A percentile compares a stretch with the other conserved stretches of the same genome.
Evolutionary conservation across 2,888 invertebrate genomes (phyloP).

Genomic region (Bombyx huttoni): DNA sequence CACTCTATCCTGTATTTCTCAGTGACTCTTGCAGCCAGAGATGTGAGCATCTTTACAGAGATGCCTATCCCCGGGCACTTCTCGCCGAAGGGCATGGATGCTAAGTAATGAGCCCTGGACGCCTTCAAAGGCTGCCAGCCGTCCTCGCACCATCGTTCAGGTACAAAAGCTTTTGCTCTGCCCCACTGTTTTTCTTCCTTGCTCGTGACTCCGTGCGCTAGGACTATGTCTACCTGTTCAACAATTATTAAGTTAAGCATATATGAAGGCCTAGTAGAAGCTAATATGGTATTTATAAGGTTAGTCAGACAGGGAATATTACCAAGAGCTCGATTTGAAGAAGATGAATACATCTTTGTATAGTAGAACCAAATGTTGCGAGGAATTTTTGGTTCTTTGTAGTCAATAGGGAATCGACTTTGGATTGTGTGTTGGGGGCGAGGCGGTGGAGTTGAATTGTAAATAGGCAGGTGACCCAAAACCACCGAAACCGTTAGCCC

Average conservation of each 20-base stretch:
- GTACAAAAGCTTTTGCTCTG: slow-evolving; percentile 48
- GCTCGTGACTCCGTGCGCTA: slow-evolving; percentile 54
- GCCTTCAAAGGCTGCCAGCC: slow-evolving; percentile 45
- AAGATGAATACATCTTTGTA: no score
- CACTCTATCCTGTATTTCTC: slow-evolving; percentile 57
- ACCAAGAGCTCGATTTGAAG: no score
- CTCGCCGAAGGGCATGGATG: slow-evolving; percentile 51
- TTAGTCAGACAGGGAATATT: no score
- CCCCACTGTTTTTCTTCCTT: slow-evolving; percentile 53
- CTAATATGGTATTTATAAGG: background rate
- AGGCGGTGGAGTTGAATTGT: no score
- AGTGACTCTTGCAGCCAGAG: slow-evolving; percentile 35
- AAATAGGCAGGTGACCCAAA: no score
- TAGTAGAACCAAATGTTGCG: no score
- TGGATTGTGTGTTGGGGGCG: no score
- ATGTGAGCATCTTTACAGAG: slow-evolving; percentile 37
- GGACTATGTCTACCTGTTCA: slow-evolving; percentile 53
- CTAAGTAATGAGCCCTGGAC: slow-evolving; percentile 40
- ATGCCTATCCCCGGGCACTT: slow-evolving; percentile 45
- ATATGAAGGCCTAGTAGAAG: background rate
- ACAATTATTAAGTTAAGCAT: background rate
- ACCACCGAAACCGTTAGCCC: no score
- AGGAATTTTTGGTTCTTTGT: no score
- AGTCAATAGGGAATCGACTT: no score
- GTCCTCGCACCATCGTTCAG: slow-evolving; percentile 52